Percentiles rank a stretch among this genome's conserved stretches.
phyloP scores from a whole-genome alignment of 2,113 vertebrate species.

The Lepisosteus osseus region DNA sequence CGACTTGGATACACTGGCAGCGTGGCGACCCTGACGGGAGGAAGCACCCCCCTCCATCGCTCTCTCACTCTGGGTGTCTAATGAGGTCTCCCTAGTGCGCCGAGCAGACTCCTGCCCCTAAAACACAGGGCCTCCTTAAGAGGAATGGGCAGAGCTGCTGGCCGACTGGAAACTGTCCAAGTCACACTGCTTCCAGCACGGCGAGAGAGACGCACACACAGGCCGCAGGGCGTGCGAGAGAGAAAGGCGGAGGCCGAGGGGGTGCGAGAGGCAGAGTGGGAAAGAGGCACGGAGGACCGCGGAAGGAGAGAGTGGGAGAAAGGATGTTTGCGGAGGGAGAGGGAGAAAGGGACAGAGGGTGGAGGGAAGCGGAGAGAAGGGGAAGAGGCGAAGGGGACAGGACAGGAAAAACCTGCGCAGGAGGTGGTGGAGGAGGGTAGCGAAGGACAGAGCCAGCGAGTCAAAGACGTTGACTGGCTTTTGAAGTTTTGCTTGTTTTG shows the following conservation, averaged over 20 bases:
- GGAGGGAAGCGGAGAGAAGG: slow-evolving; percentile 22
- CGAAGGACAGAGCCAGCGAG: too few species aligned
- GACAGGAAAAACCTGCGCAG: background rate
- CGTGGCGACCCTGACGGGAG: too few species aligned
- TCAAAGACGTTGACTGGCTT: too few species aligned
- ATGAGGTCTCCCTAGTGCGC: too few species aligned
- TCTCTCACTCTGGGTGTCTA: too few species aligned
- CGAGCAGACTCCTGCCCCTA: background rate
- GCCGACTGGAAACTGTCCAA: slow-evolving; percentile 27
- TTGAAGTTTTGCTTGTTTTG: too few species aligned
- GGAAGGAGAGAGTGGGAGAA: slow-evolving; percentile 11
- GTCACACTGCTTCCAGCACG: slow-evolving; percentile 27
- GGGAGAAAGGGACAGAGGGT: background rate
- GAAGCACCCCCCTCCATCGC: too few species aligned
- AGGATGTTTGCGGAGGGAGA: slow-evolving; percentile 23
- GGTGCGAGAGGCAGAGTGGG: slow-evolving; percentile 27
- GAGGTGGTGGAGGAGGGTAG: too few species aligned
- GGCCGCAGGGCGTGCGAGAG: slow-evolving; percentile 29
- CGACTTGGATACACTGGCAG: too few species aligned
- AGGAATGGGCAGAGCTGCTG: slow-evolving; percentile 1
- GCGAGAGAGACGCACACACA: background rate
- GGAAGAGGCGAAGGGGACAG: background rate
- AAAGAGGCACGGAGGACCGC: slow-evolving; percentile 3
- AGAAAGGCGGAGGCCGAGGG: slow-evolving; percentile 18
- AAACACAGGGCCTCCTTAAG: background rate